phyloP scores from a whole-genome alignment of 2,113 vertebrate species.

The Gallinago media region DNA sequence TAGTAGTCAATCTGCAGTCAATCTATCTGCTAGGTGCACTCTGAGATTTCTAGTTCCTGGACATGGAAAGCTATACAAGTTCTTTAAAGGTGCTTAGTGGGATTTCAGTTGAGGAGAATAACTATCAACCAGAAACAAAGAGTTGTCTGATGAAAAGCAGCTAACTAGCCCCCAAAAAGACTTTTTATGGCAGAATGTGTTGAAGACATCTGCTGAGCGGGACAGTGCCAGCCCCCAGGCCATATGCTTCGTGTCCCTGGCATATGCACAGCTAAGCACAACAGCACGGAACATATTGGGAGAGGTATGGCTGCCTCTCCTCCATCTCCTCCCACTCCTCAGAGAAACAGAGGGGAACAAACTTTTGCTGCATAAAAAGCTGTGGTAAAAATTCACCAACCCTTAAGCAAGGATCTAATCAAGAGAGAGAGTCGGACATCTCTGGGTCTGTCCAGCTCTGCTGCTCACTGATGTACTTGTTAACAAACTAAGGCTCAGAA shows the following conservation, averaged over 20 bases:
- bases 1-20: background rate
- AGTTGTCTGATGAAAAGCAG: slow-evolving; percentile 69
- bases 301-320: slow-evolving; percentile 48
- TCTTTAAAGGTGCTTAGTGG: slow-evolving; percentile 28
- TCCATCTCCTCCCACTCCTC: slow-evolving; percentile 29
- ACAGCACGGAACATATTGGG: slow-evolving; percentile 71
- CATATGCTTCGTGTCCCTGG: slow-evolving; percentile 74
- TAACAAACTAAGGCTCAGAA: background rate
- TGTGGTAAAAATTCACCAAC: slow-evolving; percentile 34
- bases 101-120: slow-evolving; percentile 67
- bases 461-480: background rate
- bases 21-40: background rate
- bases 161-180: slow-evolving; percentile 64
- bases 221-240: slow-evolving; percentile 68
- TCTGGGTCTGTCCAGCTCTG: slow-evolving; percentile 26
- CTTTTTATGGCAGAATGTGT: slow-evolving; percentile 69
- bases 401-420: slow-evolving; percentile 37
- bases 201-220: slow-evolving; percentile 76
- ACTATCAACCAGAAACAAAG: slow-evolving; percentile 53
- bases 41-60: slow-evolving; percentile 20
- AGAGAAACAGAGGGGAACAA: slow-evolving; percentile 40
- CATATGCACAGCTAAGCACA: slow-evolving; percentile 63
- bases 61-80: slow-evolving; percentile 21
- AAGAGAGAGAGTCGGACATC: background rate
- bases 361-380: slow-evolving; percentile 56